Conservation (phyloP, 2,797 vertebrate species). For the Dallia pectoralis region DNA sequence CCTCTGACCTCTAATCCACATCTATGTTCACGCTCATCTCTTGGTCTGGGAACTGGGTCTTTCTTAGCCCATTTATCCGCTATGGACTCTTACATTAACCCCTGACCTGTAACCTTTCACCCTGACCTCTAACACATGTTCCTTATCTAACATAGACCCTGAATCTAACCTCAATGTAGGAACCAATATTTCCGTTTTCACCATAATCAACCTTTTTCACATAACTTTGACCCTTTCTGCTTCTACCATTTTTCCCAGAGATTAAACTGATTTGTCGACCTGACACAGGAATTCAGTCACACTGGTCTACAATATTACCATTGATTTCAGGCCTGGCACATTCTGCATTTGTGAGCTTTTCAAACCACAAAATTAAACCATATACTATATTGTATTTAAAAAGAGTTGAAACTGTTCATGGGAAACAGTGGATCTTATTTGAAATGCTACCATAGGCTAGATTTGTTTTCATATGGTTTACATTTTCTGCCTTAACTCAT, state of each 20-base stretch:
- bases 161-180: neutral
- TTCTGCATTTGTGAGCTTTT: neutral
- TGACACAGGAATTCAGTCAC: neutral
- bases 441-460: neutral
- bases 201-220: too few relatives aligned
- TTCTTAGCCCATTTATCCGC: neutral
- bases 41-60: neutral
- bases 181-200: neutral
- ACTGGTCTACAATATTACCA: neutral
- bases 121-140: neutral
- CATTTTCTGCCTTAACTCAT: slow-evolving; percentile 59
- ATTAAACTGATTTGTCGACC: neutral
- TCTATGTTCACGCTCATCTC: neutral
- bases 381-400: slow-evolving; percentile 32
- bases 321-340: neutral
- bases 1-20: neutral
- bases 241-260: neutral
- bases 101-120: neutral
- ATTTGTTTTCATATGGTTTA: slow-evolving; percentile 63
- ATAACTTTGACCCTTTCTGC: neutral
- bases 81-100: neutral
- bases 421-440: slow-evolving; percentile 39
- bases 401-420: slow-evolving; percentile 52
- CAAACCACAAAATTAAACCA: slow-evolving; percentile 42
- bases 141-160: neutral